These are phyloP conservation scores for Gari tellinella DNA, from an alignment of 2,888 invertebrate genomes.

Conservation along the genomic window DNA sequence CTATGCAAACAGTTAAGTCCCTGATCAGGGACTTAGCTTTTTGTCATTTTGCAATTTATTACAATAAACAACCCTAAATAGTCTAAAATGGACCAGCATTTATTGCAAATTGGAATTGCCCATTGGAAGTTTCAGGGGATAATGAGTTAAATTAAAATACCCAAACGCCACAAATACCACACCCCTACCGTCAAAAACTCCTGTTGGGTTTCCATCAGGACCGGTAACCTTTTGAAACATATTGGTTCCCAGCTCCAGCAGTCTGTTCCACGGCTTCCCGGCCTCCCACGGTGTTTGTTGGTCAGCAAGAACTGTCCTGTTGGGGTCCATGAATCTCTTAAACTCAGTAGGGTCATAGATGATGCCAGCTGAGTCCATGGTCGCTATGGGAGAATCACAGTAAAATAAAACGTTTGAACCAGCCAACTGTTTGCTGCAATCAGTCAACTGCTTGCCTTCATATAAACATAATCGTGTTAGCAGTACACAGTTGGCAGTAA, in stretches of 20 bases:
- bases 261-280: slow-evolving; percentile 70
- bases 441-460: background rate
- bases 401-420: too few relatives aligned
- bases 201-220: slow-evolving; percentile 74
- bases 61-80: too few relatives aligned
- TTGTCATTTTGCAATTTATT: too few relatives aligned
- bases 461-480: too few relatives aligned
- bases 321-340: slow-evolving; percentile 70
- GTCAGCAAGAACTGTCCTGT: slow-evolving; percentile 68
- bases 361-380: slow-evolving; percentile 61
- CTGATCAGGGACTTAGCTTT: too few relatives aligned
- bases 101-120: too few relatives aligned
- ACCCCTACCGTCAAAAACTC: slow-evolving; percentile 72
- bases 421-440: slow-evolving; percentile 2
- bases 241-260: slow-evolving; percentile 73
- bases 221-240: slow-evolving; percentile 73
- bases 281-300: slow-evolving; percentile 71
- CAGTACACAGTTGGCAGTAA: too few relatives aligned
- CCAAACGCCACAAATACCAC: too few relatives aligned
- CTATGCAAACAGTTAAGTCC: too few relatives aligned
- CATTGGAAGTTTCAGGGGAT: too few relatives aligned
- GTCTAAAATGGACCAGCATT: too few relatives aligned
- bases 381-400: slow-evolving; percentile 39
- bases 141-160: too few relatives aligned
- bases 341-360: slow-evolving; percentile 73